phyloP scores from a whole-genome alignment of 2,113 vertebrate species.

The Columba janthina region DNA sequence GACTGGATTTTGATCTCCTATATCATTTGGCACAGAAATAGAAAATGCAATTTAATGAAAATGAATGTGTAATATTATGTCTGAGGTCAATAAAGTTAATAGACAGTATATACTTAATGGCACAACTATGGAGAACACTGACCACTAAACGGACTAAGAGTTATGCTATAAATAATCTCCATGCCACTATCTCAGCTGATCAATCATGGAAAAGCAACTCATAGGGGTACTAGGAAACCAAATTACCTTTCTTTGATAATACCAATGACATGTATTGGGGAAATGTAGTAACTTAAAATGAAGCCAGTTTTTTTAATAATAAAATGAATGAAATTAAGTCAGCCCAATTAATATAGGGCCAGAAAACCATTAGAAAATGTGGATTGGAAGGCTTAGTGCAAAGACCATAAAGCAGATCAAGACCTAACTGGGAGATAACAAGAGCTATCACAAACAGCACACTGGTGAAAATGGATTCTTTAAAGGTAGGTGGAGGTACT shows the following conservation, averaged over 20 bases:
- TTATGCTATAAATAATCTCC: background rate
- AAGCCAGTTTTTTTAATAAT: background rate
- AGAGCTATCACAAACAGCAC: background rate
- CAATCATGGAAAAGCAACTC: background rate
- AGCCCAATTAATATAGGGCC: background rate
- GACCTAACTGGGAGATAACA: background rate
- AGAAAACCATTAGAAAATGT: background rate
- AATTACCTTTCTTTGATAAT: background rate
- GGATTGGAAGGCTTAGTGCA: background rate
- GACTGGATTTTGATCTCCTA: background rate
- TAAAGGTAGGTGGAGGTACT: background rate
- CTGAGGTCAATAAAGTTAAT: constrained; percentile 38
- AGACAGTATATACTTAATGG: background rate
- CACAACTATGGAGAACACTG: background rate
- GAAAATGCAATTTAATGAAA: constrained; percentile 41
- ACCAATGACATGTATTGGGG: background rate
- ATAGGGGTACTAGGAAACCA: background rate
- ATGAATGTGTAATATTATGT: constrained; percentile 30
- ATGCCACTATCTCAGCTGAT: background rate
- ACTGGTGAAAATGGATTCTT: background rate
- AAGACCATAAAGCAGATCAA: background rate
- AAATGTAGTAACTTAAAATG: background rate
- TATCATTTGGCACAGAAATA: background rate
- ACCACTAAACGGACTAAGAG: background rate
- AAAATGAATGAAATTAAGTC: too few relatives aligned